Percentiles rank a stretch among this genome's conserved stretches.
Evolutionary conservation across 30 jellyfish, hydroid and myxozoan genomes (phyloP).

Genomic region (Catostylus mosaicus): DNA sequence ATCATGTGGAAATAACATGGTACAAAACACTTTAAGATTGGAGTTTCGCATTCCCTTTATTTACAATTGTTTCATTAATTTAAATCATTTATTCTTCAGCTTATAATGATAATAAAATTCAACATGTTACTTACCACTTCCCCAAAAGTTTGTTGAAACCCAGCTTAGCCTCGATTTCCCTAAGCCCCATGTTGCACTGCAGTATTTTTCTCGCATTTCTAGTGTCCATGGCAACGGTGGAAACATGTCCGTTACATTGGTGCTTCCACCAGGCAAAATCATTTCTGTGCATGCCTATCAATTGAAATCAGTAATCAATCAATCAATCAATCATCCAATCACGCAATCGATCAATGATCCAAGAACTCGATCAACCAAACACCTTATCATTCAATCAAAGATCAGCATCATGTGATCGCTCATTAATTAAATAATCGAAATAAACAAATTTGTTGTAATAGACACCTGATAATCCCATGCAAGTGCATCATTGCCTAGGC

Average conservation of each 20-base stretch:
- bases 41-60: too few relatives aligned
- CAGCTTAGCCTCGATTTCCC: constrained; percentile 85
- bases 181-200: constrained; percentile 71
- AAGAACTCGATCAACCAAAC: background rate
- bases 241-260: constrained; percentile 91
- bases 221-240: constrained; percentile 82
- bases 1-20: too few relatives aligned
- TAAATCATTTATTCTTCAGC: too few relatives aligned
- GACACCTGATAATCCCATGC: constrained; percentile 98
- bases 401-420: too few relatives aligned
- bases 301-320: background rate
- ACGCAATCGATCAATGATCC: background rate
- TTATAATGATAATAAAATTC: too few relatives aligned
- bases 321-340: background rate
- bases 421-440: too few relatives aligned
- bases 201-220: constrained; percentile 75
- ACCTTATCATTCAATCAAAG: too few relatives aligned
- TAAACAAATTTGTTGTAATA: too few relatives aligned
- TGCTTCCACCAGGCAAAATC: constrained; percentile 99
- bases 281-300: constrained; percentile 97
- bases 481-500: constrained; percentile 87
- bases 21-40: too few relatives aligned
- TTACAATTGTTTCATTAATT: too few relatives aligned
- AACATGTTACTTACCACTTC: constrained; percentile 70
- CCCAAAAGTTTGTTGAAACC: constrained; percentile 85